Percentiles rank a stretch among this genome's conserved stretches.
These are phyloP conservation scores for Portunus trituberculatus DNA, from an alignment of 1,140 invertebrate species.

Conservation along the genomic window DNA sequence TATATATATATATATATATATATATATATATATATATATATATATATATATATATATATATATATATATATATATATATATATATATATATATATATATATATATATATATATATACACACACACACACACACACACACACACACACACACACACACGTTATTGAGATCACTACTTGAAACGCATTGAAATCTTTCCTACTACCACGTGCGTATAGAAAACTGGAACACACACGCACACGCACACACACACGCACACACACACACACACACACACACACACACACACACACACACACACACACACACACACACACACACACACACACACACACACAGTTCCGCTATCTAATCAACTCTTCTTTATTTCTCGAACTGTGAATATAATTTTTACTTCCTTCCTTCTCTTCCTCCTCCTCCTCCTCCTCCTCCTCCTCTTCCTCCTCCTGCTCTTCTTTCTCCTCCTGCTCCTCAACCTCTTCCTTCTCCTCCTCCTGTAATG, in stretches of 20 bases:
- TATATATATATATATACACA: no score
- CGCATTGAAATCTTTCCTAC: neutral
- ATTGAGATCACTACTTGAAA: neutral
- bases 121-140: no score
- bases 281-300: neutral
- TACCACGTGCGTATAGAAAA: neutral
- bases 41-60: no score
- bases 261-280: neutral
- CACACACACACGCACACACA: conserved; percentile 18
- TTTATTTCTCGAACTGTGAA: neutral
- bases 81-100: no score
- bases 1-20: no score
- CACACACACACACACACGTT: no score
- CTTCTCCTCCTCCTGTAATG: neutral
- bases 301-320: neutral
- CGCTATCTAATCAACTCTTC: neutral
- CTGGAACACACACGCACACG: neutral
- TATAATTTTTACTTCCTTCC: conserved; percentile 5
- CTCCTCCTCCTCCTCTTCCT: neutral
- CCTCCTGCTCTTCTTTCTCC: neutral
- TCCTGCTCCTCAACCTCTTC: neutral
- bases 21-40: no score
- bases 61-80: no score
- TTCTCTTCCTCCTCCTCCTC: neutral
- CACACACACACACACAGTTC: neutral